phyloP scores from a whole-genome alignment of 2,888 invertebrate genomes.

The Myathropa florea region DNA sequence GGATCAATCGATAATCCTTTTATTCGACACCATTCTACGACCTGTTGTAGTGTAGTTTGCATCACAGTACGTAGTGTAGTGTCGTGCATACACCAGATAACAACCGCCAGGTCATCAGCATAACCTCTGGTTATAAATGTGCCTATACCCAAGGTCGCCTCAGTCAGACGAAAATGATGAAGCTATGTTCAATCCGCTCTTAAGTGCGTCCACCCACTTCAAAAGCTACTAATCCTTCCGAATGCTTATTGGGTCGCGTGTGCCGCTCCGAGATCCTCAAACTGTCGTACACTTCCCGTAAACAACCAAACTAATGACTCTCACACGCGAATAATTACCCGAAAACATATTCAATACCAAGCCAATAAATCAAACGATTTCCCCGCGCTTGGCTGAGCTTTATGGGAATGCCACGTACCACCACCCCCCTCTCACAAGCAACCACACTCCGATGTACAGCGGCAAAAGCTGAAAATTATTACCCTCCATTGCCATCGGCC shows the following conservation, averaged over 20 bases:
- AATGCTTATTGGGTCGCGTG: not conserved
- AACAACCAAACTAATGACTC: conserved; percentile 29
- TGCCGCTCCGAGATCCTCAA: not conserved
- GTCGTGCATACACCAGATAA: too few species aligned
- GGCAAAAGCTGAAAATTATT: conserved; percentile 45
- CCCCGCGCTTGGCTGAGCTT: conserved; percentile 35
- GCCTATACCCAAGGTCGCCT: too few species aligned
- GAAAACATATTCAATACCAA: conserved; percentile 42
- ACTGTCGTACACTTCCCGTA: not conserved
- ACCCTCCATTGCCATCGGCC: conserved; percentile 28
- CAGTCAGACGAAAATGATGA: too few species aligned
- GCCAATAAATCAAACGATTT: conserved; percentile 58
- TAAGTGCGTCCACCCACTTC: too few species aligned
- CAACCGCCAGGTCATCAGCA: too few species aligned
- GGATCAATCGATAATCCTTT: too few species aligned
- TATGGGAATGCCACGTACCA: conserved; percentile 1
- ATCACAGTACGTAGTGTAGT: too few species aligned
- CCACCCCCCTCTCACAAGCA: not conserved
- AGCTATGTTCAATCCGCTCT: too few species aligned
- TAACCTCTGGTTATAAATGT: too few species aligned
- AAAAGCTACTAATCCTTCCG: too few species aligned
- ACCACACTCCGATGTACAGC: not conserved
- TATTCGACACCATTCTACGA: too few species aligned
- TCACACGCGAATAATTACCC: conserved; percentile 29
- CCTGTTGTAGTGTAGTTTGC: too few species aligned